Evolutionary conservation across 1,140 invertebrate species (phyloP).

Genomic region (Hycleus phaleratus): DNA sequence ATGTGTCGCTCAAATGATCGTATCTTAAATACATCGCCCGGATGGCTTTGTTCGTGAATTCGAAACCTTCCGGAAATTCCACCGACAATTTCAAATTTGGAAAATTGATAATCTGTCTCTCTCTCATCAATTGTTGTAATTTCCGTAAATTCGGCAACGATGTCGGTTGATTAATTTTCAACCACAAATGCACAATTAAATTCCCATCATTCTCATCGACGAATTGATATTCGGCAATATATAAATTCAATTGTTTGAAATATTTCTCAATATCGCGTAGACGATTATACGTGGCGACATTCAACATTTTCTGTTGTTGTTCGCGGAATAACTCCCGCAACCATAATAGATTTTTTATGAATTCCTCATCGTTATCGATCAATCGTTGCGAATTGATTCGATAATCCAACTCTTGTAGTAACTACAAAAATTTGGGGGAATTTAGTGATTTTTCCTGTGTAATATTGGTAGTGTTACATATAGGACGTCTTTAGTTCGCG

Average conservation of each 20-base stretch:
- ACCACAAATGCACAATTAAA: constrained; percentile 47
- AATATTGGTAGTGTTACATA: constrained; percentile 26
- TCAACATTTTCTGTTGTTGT: constrained; percentile 43
- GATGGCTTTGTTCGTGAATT: constrained; percentile 48
- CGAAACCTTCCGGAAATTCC: constrained; percentile 44
- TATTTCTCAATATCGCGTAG: constrained; percentile 47
- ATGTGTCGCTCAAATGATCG: constrained; percentile 50
- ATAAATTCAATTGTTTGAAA: constrained; percentile 44
- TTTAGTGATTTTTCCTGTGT: background rate
- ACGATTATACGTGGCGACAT: constrained; percentile 45
- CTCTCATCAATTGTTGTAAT: constrained; percentile 24
- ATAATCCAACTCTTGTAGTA: constrained; percentile 44
- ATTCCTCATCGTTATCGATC: constrained; percentile 14
- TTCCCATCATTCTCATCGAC: constrained; percentile 41
- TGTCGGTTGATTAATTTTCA: constrained; percentile 43
- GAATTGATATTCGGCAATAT: constrained; percentile 43
- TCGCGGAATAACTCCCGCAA: constrained; percentile 42
- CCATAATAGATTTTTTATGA: constrained; percentile 42
- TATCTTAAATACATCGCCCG: constrained; percentile 53
- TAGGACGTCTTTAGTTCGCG: constrained; percentile 41
- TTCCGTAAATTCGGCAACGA: constrained; percentile 33
- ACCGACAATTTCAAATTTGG: constrained; percentile 48
- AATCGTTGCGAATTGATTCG: constrained; percentile 20
- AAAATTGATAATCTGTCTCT: constrained; percentile 35
- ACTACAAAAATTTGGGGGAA: constrained; percentile 29